phyloP scores from a whole-genome alignment of 2,888 invertebrate species.

The Leptopilina drosophilae region DNA sequence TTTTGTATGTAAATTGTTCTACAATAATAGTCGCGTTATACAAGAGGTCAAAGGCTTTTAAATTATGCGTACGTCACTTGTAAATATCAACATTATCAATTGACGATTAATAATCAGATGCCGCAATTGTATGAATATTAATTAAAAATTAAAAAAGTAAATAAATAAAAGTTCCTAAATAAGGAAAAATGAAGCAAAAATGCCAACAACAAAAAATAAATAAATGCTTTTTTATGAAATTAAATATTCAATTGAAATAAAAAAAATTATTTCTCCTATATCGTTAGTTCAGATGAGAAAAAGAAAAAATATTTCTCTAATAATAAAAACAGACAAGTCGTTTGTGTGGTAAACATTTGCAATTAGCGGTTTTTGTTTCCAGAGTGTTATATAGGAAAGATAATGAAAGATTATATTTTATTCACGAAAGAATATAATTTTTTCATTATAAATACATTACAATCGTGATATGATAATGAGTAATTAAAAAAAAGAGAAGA shows the following conservation, averaged over 20 bases:
- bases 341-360: conserved; percentile 19
- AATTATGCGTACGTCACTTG: conserved; percentile 8
- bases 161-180: too few relatives aligned
- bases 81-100: background rate
- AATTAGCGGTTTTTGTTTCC: conserved; percentile 16
- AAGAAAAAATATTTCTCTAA: background rate
- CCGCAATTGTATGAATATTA: background rate
- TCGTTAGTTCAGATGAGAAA: background rate
- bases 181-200: too few relatives aligned
- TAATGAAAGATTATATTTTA: conserved; percentile 12
- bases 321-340: conserved; percentile 25
- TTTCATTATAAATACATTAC: background rate
- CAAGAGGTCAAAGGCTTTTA: conserved; percentile 16
- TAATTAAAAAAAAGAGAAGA: conserved; percentile 27
- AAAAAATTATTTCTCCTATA: background rate
- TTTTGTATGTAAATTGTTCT: conserved; percentile 6
- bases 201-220: too few relatives aligned
- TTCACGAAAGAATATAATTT: background rate
- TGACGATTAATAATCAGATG: conserved; percentile 1
- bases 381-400: conserved; percentile 9
- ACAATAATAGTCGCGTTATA: conserved; percentile 4
- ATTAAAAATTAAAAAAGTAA: background rate
- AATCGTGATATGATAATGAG: conserved; percentile 37
- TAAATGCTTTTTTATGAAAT: too few relatives aligned
- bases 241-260: too few relatives aligned